Evolutionary conservation across 2,888 invertebrate species (phyloP), one percentile per base, ranked within the genome.

Genomic region (Bombylius major): DNA sequence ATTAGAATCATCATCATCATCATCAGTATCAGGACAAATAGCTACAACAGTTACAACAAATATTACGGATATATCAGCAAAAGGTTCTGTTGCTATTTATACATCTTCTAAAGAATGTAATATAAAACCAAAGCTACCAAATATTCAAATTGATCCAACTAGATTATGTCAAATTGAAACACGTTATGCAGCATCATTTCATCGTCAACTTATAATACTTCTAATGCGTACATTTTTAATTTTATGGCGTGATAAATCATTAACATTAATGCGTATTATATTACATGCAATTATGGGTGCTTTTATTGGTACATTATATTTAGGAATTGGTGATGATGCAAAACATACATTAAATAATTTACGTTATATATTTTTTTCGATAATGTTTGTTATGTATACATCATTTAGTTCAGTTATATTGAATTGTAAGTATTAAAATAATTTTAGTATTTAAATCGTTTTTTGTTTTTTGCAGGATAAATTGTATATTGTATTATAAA

Each of bases 311-410:
- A 75, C 80, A 13, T 76, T 96, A 33, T 96, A 89, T 74, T 87
- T 81, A 69, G 83, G 86, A 65, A 88, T 91, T 64, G 96, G 96
- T n/a, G 80, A 83, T 60, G 88, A 94, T 65, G 94, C 91, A 0
- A 80, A 81, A 54, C 83, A 89, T 70, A 84, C 87, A 23, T 77
- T 86, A 61, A 87, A 92, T 70, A 97, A 91, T 70, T 89, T 87
- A 67, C 90, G 89, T 68, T 89, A 88, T 68, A 78, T 94, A 39
- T 95, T 92, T 77, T 96, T 93, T 76, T 86, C 87, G 59, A 82
- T 93, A 53, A 87, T 97, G 82, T 97, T 96, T 73, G 79, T 95
- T 54, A 93, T 95, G 88, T 92, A 91, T 71, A 93, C 91, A 7
- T 89, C 96, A 1, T 90, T 95, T 72, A 94, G 90, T 75, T 85